Evolutionary conservation across 2,113 vertebrate species (phyloP), one percentile per base, ranked within the genome.

Genomic region (Phocoena phocoena): DNA sequence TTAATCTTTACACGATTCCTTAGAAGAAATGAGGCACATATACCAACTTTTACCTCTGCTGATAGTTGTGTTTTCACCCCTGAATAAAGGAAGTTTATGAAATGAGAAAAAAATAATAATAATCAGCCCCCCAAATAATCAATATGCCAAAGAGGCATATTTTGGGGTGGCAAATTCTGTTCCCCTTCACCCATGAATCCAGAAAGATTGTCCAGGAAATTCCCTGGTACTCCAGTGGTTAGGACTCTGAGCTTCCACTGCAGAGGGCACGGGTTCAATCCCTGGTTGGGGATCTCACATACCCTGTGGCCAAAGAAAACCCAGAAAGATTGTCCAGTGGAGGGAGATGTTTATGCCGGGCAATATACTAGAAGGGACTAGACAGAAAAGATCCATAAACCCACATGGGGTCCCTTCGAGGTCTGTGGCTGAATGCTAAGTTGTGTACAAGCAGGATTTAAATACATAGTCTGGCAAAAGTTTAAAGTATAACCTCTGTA

Each of bases 401-500:
- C 25, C 11, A 15, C 18, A 55, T 2, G 55, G 20, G 14, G 18
- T 68, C 38, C 82, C 62, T 87, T 90, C 84, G 36, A 85, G 31
- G 74, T 63, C 44, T 95, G 25, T 31, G 47, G 5, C 62, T 86
- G 41, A 95, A 86, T 55, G 68, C 33, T 77, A 76, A 96, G 25
- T 23, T 33, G 10, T 33, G 55, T 28, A 18, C 9, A 3, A 53
- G 77, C 11, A 76, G 26, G n/a, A n/a, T 65, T 81, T 85, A 74
- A 92, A 84, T 65, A 50, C 1, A 73, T 2, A 67, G 38, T 63
- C 0, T 47, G 38, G 55, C n/a, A n/a, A 93, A 91, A 89, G 25
- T 44, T 90, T 73, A 17, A 81, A 94, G 31, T 76, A 90, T 11
- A 73, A 38, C 17, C n/a, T 83, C 53, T 95, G 89, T 87, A 95